Evolutionary conservation across 2,113 vertebrate genomes (phyloP).

Genomic region (Pelobates fuscus): DNA sequence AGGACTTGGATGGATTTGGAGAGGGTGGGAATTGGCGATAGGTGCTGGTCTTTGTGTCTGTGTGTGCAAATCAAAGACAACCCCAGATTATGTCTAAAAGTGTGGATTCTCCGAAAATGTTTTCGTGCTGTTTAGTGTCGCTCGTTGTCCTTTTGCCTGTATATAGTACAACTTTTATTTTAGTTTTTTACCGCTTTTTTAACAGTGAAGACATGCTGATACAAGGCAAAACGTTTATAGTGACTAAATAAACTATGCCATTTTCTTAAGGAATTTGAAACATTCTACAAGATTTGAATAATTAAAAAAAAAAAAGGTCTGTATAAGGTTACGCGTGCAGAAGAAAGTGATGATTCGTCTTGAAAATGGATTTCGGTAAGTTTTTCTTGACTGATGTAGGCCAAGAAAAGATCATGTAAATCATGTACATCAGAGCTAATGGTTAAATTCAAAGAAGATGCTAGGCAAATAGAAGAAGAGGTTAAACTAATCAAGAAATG

Average conservation of each 20-base stretch:
- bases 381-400: neutral
- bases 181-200: no score
- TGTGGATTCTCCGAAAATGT: neutral
- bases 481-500: neutral
- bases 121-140: neutral
- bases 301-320: neutral
- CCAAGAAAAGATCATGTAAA: neutral
- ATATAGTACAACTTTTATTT: neutral
- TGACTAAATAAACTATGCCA: no score
- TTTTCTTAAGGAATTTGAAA: no score
- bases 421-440: neutral
- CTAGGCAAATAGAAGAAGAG: neutral
- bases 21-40: neutral
- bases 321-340: neutral
- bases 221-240: no score
- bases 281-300: no score
- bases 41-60: neutral
- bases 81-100: neutral
- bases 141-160: neutral
- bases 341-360: neutral
- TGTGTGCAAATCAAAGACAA: neutral
- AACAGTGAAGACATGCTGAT: no score
- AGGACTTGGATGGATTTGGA: neutral
- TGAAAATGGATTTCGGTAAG: neutral
- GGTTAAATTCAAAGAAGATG: neutral